Evolutionary conservation across 2,797 vertebrate species (phyloP).

Genomic region (Melanotaenia pygmaea): DNA sequence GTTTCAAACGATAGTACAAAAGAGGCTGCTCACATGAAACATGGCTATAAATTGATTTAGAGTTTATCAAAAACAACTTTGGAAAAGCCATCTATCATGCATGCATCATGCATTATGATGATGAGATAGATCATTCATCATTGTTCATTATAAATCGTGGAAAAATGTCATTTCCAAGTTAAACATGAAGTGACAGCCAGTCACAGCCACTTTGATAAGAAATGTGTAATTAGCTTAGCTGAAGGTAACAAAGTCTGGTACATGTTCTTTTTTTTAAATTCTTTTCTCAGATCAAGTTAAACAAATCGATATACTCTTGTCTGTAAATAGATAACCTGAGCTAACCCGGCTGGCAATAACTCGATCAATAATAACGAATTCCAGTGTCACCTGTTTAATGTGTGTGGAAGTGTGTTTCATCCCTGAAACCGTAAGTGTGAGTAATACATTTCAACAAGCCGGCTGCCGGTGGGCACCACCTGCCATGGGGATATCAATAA

Average conservation of each 20-base stretch:
- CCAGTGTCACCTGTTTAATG: conserved; percentile 14
- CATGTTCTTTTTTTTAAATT: background rate
- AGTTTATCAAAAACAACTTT: conserved; percentile 13
- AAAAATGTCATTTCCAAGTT: background rate
- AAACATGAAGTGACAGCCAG: background rate
- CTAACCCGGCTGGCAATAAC: background rate
- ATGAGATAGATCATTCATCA: too few species aligned
- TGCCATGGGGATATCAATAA: conserved; percentile 70
- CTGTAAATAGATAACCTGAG: background rate
- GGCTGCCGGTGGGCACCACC: conserved; percentile 54
- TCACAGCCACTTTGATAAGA: background rate
- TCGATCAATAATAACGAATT: background rate
- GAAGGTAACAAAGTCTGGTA: conserved; percentile 1
- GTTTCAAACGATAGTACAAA: conserved; percentile 12
- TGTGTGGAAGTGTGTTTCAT: conserved; percentile 14
- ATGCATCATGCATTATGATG: background rate
- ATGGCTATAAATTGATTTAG: background rate
- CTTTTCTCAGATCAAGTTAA: background rate
- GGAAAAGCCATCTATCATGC: background rate
- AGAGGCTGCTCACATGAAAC: background rate
- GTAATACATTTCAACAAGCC: conserved; percentile 47
- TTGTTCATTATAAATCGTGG: conserved; percentile 5
- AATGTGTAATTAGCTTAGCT: background rate
- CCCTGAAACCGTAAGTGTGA: conserved; percentile 22
- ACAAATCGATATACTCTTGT: background rate